These are phyloP conservation scores for Tragulus kanchil DNA, from an alignment of 2,113 vertebrate species.

Conservation along the genomic window DNA sequence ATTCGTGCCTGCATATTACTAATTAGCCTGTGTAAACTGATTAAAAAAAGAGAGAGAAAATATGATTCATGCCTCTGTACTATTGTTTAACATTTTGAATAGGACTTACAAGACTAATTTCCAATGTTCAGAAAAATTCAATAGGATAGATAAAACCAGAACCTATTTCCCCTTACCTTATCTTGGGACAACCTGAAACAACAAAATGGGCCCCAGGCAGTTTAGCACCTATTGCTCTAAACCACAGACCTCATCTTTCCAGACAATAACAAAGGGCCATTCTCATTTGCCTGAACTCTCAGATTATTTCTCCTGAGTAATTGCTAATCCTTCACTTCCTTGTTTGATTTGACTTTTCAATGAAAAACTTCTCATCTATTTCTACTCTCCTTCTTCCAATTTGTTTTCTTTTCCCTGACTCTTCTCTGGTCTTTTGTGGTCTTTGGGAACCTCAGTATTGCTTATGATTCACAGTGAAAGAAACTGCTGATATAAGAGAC, in stretches of 20 bases:
- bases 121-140: not conserved
- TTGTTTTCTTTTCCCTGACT: not conserved
- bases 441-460: not conserved
- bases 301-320: not conserved
- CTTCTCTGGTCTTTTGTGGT: not conserved
- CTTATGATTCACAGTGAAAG: not conserved
- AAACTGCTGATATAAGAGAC: not conserved
- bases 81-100: constrained; percentile 9
- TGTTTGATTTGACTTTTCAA: not conserved
- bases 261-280: not conserved
- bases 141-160: not conserved
- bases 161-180: not conserved
- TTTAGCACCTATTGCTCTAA: not conserved
- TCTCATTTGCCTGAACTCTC: not conserved
- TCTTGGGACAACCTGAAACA: not conserved
- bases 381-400: not conserved
- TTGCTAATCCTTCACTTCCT: not conserved
- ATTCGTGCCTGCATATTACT: not conserved
- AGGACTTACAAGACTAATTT: not conserved
- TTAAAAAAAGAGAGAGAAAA: not conserved
- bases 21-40: not conserved
- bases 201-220: not conserved
- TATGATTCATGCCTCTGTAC: not conserved
- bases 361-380: not conserved
- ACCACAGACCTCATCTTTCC: not conserved